These are phyloP conservation scores for Hoplodrina blanda DNA, from an alignment of 2,888 invertebrate genomes.

Conservation along the genomic window DNA sequence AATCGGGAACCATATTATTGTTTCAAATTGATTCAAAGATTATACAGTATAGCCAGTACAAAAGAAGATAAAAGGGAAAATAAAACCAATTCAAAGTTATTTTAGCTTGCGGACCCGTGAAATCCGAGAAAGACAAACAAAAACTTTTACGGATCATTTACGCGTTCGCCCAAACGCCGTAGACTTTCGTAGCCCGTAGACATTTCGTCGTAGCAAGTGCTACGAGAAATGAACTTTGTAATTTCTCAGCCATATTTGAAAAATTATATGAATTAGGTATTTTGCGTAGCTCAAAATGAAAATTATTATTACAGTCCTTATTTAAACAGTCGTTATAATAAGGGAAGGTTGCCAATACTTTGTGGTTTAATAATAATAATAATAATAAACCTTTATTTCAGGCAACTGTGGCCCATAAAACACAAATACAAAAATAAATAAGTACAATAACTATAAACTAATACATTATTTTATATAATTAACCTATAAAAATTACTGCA, in stretches of 20 bases:
- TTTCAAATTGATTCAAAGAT: not conserved
- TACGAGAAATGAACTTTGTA: constrained; percentile 12
- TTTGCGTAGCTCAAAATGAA: not conserved
- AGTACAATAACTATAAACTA: no score
- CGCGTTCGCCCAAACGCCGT: constrained; percentile 3
- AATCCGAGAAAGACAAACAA: constrained; percentile 18
- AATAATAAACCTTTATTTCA: no score
- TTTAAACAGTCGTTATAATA: not conserved
- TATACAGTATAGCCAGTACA: not conserved
- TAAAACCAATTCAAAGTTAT: constrained; percentile 31
- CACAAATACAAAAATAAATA: no score
- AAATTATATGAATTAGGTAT: not conserved
- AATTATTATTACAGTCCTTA: no score
- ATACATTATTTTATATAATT: no score
- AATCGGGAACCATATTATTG: not conserved
- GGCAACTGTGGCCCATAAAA: no score
- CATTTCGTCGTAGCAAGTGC: constrained; percentile 15
- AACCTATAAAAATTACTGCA: no score
- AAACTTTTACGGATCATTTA: constrained; percentile 35
- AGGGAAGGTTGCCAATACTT: no score
- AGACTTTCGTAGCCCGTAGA: constrained; percentile 9
- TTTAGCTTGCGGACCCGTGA: constrained; percentile 8
- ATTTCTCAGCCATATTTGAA: not conserved
- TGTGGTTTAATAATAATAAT: no score
- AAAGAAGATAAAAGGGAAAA: constrained; percentile 35